Base-by-base conservation (phyloP, 1,140 invertebrate species). In the Drosophila oshimai region DNA sequence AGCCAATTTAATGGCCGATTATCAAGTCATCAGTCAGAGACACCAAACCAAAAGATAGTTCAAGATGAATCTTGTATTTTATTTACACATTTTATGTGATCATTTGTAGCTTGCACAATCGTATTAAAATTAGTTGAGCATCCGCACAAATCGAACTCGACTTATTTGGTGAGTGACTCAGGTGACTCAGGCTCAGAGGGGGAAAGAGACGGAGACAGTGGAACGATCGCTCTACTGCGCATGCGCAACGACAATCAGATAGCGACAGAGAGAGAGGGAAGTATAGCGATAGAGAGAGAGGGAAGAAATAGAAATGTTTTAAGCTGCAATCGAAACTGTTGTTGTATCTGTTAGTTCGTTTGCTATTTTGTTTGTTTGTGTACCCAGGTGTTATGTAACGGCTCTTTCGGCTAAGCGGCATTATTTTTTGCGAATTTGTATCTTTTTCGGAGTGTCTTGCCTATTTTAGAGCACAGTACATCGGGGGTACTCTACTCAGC, bases 331-430 rank as follows among this genome's bases (percentile, higher is more conserved):
- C 45, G 54, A 80, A 83, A 81, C 64, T 49, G 61, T 77, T 83
- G 46, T 49, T 37, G 39, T 75, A 24, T 31, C 31, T 47, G 13
- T 55, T 45, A 55, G 58, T 54, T 70, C 51, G 24, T 36, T 26
- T 61, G 20, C n/a, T n/a, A n/a, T n/a, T n/a, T n/a, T 29, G 12
- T 41, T 5, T 44, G 26, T 41, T 24, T 62, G 74, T 22, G 26
- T 55, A 45, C 72, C 47, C 55, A 67, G 67, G 50, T 69, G 67
- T 87, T 76, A 87, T 87, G 81, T 80, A 86, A 86, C 76, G 81
- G 76, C 70, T 65, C 75, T 75, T 86, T 77, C 39, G 69, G 39
- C 73, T 77, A 77, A 84, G 65, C 78, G 64, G 74, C 55, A 45
- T 61, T 77, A 74, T 65, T 77, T 47, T 57, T 49, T 36, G 29